Conservation (phyloP, 1,140 invertebrate genomes). For the Aplysia californica region DNA sequence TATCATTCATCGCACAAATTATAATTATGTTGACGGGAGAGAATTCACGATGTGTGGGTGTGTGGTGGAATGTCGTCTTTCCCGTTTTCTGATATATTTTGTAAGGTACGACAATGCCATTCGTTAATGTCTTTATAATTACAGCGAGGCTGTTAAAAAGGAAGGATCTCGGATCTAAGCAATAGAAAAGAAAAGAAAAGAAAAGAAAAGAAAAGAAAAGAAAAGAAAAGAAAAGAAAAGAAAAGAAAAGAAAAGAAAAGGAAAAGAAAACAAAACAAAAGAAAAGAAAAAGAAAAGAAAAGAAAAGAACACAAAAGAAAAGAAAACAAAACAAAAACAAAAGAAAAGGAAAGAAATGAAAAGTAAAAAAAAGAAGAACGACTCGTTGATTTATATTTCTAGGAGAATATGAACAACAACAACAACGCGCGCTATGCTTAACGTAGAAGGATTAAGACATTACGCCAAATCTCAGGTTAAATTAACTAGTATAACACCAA, state of each 20-base stretch:
- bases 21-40: background rate
- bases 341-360: background rate
- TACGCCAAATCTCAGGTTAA: too few relatives aligned
- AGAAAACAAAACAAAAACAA: background rate
- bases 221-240: conserved; percentile 1
- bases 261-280: background rate
- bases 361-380: background rate
- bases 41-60: background rate
- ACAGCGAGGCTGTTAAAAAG: background rate
- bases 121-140: too few relatives aligned
- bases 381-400: too few relatives aligned
- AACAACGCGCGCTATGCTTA: too few relatives aligned
- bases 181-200: conserved; percentile 1
- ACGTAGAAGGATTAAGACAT: too few relatives aligned
- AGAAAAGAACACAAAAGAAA: background rate
- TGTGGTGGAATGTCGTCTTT: too few relatives aligned
- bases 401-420: too few relatives aligned
- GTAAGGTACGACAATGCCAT: too few relatives aligned
- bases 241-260: background rate
- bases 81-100: too few relatives aligned
- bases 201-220: background rate
- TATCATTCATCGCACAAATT: too few relatives aligned
- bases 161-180: background rate
- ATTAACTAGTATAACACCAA: too few relatives aligned
- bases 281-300: conserved; percentile 10